phyloP scores from a whole-genome alignment of 2,888 invertebrate species.

The Chironomus riparius region DNA sequence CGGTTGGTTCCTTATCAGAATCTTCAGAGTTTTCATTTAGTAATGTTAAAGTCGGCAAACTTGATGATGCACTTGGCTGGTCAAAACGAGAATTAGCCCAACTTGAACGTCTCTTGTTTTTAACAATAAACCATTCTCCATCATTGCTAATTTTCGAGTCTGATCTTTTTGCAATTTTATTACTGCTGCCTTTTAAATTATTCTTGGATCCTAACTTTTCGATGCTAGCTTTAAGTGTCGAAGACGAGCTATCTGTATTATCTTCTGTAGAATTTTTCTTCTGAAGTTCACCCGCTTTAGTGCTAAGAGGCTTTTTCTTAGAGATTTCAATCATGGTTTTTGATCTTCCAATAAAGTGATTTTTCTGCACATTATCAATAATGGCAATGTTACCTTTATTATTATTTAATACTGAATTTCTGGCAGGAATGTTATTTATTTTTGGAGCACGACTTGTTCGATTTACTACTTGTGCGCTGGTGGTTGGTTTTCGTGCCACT shows the following conservation, averaged over 20 bases:
- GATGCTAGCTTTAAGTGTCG: constrained; percentile 41
- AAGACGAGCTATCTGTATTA: constrained; percentile 38
- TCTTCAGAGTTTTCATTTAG: constrained; percentile 36
- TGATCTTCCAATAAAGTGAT: constrained; percentile 35
- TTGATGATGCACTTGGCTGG: constrained; percentile 74
- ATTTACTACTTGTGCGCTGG: neutral
- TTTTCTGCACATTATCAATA: neutral
- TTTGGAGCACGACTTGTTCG: neutral
- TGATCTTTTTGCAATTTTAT: constrained; percentile 33
- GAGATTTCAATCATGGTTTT: constrained; percentile 40
- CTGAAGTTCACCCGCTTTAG: neutral
- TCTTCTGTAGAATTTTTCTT: constrained; percentile 1
- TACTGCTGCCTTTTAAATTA: constrained; percentile 33
- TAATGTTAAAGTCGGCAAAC: constrained; percentile 60
- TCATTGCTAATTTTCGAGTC: constrained; percentile 45
- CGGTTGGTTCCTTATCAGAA: constrained; percentile 37
- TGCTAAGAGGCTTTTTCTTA: constrained; percentile 30
- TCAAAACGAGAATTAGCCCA: constrained; percentile 65
- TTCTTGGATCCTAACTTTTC: constrained; percentile 38
- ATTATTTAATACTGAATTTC: neutral
- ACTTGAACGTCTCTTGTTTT: constrained; percentile 55
- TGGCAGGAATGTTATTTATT: neutral
- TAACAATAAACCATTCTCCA: constrained; percentile 81
- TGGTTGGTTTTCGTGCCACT: neutral
- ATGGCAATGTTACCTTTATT: neutral